A percentile compares a stretch with the other conserved stretches of the same genome.
These are phyloP conservation scores for Spheniscus mendiculus DNA, from an alignment of 2,113 vertebrate genomes.

Conservation along the genomic window DNA sequence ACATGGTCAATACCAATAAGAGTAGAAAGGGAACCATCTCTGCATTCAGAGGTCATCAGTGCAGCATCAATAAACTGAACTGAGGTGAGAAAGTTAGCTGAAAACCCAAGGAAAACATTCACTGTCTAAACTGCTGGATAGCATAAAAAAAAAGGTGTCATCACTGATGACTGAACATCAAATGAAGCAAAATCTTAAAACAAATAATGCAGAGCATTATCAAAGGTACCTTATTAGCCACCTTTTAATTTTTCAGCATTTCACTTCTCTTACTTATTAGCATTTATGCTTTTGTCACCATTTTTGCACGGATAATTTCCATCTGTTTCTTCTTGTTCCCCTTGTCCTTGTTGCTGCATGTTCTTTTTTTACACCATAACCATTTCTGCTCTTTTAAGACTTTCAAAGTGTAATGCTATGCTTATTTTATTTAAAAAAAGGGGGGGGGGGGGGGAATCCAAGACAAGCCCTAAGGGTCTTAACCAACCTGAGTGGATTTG, in stretches of 20 bases:
- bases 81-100: background rate
- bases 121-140: background rate
- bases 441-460: fast-evolving
- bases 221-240: background rate
- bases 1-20: background rate
- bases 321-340: background rate
- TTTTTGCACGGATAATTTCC: background rate
- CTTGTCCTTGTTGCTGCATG: background rate
- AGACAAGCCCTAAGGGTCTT: background rate
- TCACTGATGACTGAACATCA: background rate
- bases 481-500: background rate
- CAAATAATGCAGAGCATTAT: background rate
- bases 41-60: background rate
- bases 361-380: background rate
- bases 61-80: background rate
- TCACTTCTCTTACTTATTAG: background rate
- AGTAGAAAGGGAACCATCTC: background rate
- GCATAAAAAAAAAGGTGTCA: background rate
- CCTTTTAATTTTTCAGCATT: background rate
- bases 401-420: background rate
- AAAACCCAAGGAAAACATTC: background rate
- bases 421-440: background rate
- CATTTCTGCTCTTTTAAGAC: background rate
- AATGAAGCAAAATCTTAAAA: background rate
- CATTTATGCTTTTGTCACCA: background rate